A percentile compares a stretch with the other conserved stretches of the same genome.
These are phyloP conservation scores for Tor tambroides DNA, from an alignment of 2,113 vertebrate species.

Conservation along the genomic window DNA sequence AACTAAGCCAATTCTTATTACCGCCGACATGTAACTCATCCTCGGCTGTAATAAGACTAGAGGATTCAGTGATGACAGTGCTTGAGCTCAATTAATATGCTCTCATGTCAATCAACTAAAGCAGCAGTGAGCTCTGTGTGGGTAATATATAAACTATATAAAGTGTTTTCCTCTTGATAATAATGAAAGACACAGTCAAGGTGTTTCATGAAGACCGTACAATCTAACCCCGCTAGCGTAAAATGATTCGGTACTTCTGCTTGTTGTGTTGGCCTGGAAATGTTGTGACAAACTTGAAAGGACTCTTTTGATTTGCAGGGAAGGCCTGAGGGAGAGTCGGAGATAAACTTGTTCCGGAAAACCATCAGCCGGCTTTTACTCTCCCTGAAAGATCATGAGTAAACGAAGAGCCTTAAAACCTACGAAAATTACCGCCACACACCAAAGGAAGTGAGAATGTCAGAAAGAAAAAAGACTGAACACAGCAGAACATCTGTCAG, in stretches of 20 bases:
- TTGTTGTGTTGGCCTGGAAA: background rate
- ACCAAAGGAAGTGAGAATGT: conserved; percentile 36
- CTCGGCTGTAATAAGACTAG: conserved; percentile 1
- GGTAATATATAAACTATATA: conserved; percentile 16
- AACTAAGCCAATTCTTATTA: conserved; percentile 28
- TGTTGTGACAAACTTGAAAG: conserved; percentile 18
- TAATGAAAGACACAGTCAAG: background rate
- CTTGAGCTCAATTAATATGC: conserved; percentile 32
- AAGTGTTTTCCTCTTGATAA: background rate
- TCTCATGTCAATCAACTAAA: conserved; percentile 36
- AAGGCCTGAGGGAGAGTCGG: background rate
- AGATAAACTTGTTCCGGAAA: conserved; percentile 23
- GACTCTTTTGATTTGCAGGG: conserved; percentile 18
- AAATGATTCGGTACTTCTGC: background rate
- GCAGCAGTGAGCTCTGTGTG: background rate
- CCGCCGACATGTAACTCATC: conserved; percentile 16
- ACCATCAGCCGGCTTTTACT: background rate
- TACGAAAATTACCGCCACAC: conserved; percentile 17
- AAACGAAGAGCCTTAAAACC: conserved; percentile 29
- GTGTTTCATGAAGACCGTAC: background rate
- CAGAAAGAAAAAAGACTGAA: conserved; percentile 11
- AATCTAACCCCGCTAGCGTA: background rate
- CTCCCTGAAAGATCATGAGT: conserved; percentile 35
- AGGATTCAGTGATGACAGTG: conserved; percentile 27
- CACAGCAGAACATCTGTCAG: conserved; percentile 1